phyloP scores from a whole-genome alignment of 2,888 invertebrate genomes.

The Osmoderma eremita region DNA sequence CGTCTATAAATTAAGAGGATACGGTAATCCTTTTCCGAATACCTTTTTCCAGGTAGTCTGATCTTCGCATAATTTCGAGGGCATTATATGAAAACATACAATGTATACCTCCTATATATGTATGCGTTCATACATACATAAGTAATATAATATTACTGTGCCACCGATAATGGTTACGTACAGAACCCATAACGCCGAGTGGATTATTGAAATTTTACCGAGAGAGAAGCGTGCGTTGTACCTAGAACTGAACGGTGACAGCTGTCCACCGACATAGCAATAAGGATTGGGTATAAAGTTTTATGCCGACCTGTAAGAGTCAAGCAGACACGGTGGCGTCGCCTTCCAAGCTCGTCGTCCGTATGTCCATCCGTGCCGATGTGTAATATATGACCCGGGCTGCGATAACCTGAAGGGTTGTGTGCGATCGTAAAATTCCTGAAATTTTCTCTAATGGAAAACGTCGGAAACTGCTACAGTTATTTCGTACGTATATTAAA shows the following conservation, averaged over 20 bases:
- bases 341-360: constrained; percentile 21
- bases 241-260: constrained; percentile 20
- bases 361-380: constrained; percentile 32
- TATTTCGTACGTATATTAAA: neutral
- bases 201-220: constrained; percentile 31
- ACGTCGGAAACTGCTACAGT: neutral
- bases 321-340: constrained; percentile 9
- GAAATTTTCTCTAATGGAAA: constrained; percentile 16
- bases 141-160: constrained; percentile 15
- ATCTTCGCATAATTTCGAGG: constrained; percentile 28
- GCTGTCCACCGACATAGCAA: constrained; percentile 34
- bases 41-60: constrained; percentile 33
- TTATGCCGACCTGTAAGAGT: constrained; percentile 25
- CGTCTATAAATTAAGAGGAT: constrained; percentile 27
- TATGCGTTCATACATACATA: neutral
- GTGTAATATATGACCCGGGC: constrained; percentile 23
- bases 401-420: neutral
- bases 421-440: constrained; percentile 14
- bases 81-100: constrained; percentile 27
- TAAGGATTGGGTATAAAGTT: constrained; percentile 32
- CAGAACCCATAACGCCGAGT: neutral
- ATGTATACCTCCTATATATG: neutral
- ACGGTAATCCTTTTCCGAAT: constrained; percentile 36
- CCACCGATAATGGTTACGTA: constrained; percentile 1
- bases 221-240: constrained; percentile 1